phyloP scores from a whole-genome alignment of 2,113 vertebrate genomes.

The Pollimyrus isidori region DNA sequence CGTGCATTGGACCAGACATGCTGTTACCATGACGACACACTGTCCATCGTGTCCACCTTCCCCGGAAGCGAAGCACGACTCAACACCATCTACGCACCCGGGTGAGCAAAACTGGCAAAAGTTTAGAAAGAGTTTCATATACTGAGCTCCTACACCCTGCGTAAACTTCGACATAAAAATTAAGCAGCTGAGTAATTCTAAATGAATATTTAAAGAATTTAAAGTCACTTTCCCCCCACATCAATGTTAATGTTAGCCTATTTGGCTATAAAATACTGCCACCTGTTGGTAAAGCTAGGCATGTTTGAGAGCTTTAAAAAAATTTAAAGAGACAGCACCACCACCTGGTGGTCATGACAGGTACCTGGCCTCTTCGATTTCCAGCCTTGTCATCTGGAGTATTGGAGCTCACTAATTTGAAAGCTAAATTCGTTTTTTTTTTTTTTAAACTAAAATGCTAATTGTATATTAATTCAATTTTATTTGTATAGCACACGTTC shows the following conservation, averaged over 20 bases:
- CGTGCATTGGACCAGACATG: constrained; percentile 62
- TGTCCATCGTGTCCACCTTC: constrained; percentile 61
- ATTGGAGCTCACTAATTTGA: not conserved
- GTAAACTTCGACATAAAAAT: not conserved
- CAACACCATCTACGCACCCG: constrained; percentile 61
- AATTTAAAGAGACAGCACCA: not conserved
- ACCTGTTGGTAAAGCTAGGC: not conserved
- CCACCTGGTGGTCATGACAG: not conserved
- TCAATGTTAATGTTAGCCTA: not conserved
- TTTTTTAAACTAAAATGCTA: not conserved
- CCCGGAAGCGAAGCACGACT: constrained; percentile 52
- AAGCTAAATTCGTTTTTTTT: not conserved
- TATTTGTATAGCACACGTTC: too few species aligned
- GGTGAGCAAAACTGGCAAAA: constrained; percentile 34
- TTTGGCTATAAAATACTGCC: not conserved
- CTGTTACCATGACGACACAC: constrained; percentile 65
- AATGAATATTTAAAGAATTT: not conserved
- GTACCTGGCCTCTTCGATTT: not conserved
- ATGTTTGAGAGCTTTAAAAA: not conserved
- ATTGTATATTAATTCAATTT: not conserved
- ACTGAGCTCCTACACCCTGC: not conserved
- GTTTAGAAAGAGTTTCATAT: not conserved
- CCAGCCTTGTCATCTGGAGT: not conserved
- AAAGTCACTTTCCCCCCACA: not conserved
- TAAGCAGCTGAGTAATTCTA: not conserved